Conservation (phyloP, 2,797 vertebrate genomes). For the Mormyrus hasselquistii region DNA sequence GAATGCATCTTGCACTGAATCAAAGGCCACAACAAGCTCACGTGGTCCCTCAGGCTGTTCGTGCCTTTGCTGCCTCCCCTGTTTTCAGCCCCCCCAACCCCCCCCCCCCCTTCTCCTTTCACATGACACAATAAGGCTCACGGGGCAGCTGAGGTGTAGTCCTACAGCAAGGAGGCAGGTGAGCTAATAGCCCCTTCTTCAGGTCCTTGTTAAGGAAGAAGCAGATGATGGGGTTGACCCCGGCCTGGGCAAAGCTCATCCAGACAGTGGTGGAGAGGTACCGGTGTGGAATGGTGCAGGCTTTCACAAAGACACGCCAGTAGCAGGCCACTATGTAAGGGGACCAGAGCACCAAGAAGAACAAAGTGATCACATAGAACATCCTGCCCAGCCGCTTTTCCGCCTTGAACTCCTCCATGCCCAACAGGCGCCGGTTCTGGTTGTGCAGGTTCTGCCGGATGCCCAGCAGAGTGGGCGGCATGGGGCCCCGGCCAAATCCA, state of each 20-base stretch:
- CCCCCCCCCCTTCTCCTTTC: conserved; percentile 37
- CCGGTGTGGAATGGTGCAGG: conserved; percentile 73
- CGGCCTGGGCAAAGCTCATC: conserved; percentile 85
- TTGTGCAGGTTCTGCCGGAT: conserved; percentile 78
- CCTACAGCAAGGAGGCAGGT: conserved; percentile 76
- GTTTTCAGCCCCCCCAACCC: conserved; percentile 16
- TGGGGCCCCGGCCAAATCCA: conserved; percentile 79
- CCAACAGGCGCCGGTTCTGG: conserved; percentile 78
- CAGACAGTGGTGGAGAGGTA: conserved; percentile 81
- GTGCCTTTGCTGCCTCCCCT: conserved; percentile 18
- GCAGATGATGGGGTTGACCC: conserved; percentile 82
- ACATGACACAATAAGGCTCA: conserved; percentile 85
- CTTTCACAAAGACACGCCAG: conserved; percentile 83
- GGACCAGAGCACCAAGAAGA: conserved; percentile 82
- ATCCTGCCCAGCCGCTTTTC: conserved; percentile 81
- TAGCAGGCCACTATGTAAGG: conserved; percentile 84
- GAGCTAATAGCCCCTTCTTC: conserved; percentile 78
- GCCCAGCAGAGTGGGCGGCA: conserved; percentile 80
- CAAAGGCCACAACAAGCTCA: conserved; percentile 46
- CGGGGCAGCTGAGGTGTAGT: conserved; percentile 78
- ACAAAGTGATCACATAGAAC: conserved; percentile 83
- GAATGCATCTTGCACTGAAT: conserved; percentile 44
- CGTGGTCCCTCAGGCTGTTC: conserved; percentile 35
- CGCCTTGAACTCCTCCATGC: conserved; percentile 81
- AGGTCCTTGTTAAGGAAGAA: conserved; percentile 84